A percentile compares a stretch with the other conserved stretches of the same genome.
These are phyloP conservation scores for Grus americana DNA, from an alignment of 2,113 vertebrate genomes.

Conservation along the genomic window DNA sequence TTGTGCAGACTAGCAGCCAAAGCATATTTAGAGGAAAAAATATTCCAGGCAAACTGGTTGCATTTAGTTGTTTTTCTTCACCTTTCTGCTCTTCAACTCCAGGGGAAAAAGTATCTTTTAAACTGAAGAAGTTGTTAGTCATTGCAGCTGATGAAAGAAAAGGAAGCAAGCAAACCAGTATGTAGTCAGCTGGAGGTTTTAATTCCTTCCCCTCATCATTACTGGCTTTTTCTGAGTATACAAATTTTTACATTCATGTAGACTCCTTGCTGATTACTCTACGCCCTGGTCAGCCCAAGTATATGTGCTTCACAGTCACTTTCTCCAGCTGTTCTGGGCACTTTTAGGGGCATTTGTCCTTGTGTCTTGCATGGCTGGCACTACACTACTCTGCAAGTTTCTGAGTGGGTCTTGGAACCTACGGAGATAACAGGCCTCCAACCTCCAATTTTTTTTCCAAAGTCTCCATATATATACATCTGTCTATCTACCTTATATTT, in stretches of 20 bases:
- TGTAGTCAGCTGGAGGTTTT: not conserved
- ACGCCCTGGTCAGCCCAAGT: not conserved
- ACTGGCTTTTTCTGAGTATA: not conserved
- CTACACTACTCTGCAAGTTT: not conserved
- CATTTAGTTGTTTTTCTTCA: not conserved
- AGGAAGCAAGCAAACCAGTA: not conserved
- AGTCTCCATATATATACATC: not conserved
- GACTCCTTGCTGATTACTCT: not conserved
- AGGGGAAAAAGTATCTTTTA: not conserved
- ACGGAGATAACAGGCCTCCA: not conserved
- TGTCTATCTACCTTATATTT: not conserved
- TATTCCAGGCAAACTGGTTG: not conserved
- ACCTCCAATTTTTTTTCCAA: not conserved
- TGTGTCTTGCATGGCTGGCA: rapidly evolving
- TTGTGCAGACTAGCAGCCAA: not conserved
- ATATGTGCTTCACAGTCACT: not conserved
- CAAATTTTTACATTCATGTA: not conserved
- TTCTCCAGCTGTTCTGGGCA: not conserved
- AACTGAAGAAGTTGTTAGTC: not conserved
- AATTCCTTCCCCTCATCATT: not conserved
- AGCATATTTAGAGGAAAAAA: not conserved
- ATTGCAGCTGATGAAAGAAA: not conserved
- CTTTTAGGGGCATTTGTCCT: not conserved
- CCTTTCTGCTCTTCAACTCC: not conserved
- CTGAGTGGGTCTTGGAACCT: not conserved